Evolutionary conservation across 2,888 invertebrate genomes (phyloP).

Genomic region (Tryphoninae sp.): DNA sequence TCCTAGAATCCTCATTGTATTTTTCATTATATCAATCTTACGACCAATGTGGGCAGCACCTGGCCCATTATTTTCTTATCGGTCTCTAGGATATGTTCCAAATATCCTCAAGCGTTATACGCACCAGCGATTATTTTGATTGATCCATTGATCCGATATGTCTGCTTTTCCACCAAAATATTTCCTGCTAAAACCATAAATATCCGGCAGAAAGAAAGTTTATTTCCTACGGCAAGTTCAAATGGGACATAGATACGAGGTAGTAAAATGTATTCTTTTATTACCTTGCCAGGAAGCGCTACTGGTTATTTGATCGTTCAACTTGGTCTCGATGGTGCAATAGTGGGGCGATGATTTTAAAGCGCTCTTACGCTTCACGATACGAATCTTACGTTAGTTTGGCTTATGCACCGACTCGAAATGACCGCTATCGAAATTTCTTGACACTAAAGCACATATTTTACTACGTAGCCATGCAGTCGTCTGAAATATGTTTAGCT

Average conservation of each 20-base stretch:
- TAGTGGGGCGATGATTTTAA: constrained; percentile 5
- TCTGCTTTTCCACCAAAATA: neutral
- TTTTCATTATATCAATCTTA: too few species aligned
- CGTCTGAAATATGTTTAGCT: too few species aligned
- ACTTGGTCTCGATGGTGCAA: neutral
- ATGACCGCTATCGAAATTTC: neutral
- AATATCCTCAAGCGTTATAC: too few species aligned
- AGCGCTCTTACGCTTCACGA: neutral
- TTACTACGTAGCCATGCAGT: too few species aligned
- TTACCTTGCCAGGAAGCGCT: neutral
- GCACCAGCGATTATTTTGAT: too few species aligned
- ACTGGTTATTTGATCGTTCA: neutral
- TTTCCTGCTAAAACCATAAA: neutral
- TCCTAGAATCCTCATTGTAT: too few species aligned
- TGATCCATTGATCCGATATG: too few species aligned
- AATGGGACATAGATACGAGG: constrained; percentile 1
- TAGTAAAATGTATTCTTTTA: constrained; percentile 1
- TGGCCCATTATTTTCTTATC: too few species aligned
- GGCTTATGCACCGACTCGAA: neutral
- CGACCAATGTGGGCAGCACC: too few species aligned
- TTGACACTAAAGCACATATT: too few species aligned
- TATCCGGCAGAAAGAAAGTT: neutral
- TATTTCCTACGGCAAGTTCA: neutral
- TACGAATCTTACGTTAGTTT: neutral
- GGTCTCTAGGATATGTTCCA: too few species aligned